Evolutionary conservation across 1,140 invertebrate genomes (phyloP).

Genomic region (Lepidostoma basale): DNA sequence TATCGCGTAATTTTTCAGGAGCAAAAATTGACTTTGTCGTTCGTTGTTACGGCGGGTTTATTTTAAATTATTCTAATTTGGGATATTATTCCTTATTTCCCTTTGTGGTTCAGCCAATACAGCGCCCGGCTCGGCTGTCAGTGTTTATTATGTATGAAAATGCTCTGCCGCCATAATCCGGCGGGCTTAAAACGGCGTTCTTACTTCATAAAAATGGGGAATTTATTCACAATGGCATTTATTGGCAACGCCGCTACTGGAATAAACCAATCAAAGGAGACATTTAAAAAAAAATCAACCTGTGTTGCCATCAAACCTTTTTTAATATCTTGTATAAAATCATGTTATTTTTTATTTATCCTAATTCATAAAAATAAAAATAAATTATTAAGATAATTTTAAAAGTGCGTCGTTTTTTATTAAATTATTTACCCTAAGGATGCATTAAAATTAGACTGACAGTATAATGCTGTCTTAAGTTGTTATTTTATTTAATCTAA

Average conservation of each 20-base stretch:
- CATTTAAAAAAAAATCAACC: neutral
- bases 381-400: too few relatives aligned
- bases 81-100: neutral
- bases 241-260: neutral
- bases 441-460: too few relatives aligned
- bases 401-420: too few relatives aligned
- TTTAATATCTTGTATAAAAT: too few relatives aligned
- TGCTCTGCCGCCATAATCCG: neutral
- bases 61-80: constrained; percentile 4
- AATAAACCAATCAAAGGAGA: constrained; percentile 8
- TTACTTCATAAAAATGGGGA: constrained; percentile 8
- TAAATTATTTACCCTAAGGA: too few relatives aligned
- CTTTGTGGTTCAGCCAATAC: constrained; percentile 3
- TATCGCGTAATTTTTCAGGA: neutral
- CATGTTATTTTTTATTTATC: too few relatives aligned
- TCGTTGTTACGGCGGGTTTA: neutral
- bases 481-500: too few relatives aligned
- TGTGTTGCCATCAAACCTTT: too few relatives aligned
- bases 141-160: constrained; percentile 24
- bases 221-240: constrained; percentile 6
- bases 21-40: constrained; percentile 7
- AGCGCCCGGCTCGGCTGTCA: neutral
- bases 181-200: constrained; percentile 11
- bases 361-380: too few relatives aligned
- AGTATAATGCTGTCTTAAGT: too few relatives aligned